Percentiles rank a stretch among this genome's conserved stretches.
Evolutionary conservation across 2,797 vertebrate genomes (phyloP).

Genomic region (Chromobotia macracanthus): DNA sequence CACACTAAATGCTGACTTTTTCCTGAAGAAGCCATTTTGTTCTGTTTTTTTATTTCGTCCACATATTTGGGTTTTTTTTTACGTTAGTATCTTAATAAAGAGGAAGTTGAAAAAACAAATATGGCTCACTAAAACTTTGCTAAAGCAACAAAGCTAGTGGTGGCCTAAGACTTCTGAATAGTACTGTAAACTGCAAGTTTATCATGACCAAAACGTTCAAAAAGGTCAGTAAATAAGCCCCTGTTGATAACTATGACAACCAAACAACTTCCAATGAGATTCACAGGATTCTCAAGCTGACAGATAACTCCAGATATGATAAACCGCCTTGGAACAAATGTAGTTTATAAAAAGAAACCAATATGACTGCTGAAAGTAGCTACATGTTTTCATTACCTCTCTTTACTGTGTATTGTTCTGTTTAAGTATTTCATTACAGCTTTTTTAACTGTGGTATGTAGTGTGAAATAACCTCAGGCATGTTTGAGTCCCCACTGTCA

Average conservation of each 20-base stretch:
- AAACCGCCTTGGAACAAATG: neutral
- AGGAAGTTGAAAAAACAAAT: too few species aligned
- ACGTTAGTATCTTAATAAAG: too few species aligned
- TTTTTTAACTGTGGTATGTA: constrained; percentile 14
- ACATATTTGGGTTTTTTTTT: too few species aligned
- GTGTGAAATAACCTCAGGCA: constrained; percentile 31
- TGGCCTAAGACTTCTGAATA: too few species aligned
- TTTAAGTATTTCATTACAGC: constrained; percentile 14
- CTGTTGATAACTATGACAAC: constrained; percentile 15
- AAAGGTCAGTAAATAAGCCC: neutral
- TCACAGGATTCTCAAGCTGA: neutral
- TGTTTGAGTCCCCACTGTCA: constrained; percentile 14
- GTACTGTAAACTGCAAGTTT: neutral
- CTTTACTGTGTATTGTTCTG: constrained; percentile 5
- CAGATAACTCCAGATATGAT: neutral
- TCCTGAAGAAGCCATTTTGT: too few species aligned
- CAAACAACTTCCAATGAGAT: neutral
- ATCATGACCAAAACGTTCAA: constrained; percentile 4
- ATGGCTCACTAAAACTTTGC: too few species aligned
- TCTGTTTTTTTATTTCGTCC: too few species aligned
- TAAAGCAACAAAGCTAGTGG: too few species aligned
- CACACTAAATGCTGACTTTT: too few species aligned
- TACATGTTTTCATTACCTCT: constrained; percentile 12
- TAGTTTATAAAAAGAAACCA: constrained; percentile 21
- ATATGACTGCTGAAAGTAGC: neutral